Base-by-base conservation (phyloP, 1,140 invertebrate genomes). In the Mactra quadrangularis region DNA sequence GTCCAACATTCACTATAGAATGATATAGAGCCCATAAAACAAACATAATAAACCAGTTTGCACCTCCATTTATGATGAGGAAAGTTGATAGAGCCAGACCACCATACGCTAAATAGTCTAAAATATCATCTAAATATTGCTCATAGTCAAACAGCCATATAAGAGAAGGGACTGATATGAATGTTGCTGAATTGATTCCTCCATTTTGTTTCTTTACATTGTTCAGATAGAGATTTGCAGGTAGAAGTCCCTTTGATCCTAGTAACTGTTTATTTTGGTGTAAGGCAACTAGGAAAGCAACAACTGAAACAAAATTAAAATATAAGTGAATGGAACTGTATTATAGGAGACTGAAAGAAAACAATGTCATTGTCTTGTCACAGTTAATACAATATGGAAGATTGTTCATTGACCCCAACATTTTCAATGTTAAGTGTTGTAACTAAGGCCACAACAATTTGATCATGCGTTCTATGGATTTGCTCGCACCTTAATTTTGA, bases 1-100 rank as follows among this genome's bases (percentile, higher is more conserved):
- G 91, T 33, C 93, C 93, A 71, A 93, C 88, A 85, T 93, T 93
- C 53, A 93, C 93, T 66, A 94, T 82, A 31, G 93, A 93, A 82
- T 93, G 93, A 79, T 94, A 94, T 0, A 93, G 84, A 13, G 91
- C 72, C 93, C 93, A 94, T 27, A 93, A 85, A 19, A 75, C 19
- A 22, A 92, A 31, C 89, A 93, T 92, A 25, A 93, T 85, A 19
- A 92, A 79, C 84, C 92, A 90, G 85, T 94, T 94, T 7, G 92
- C 92, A 47, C 90, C 87, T 9, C 93, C 93, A 66, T 81, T 84
- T 6, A 93, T 17, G 0, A 94, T 78, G 2, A 94, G 84, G 41
- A 91, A 85, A 6, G 59, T 33, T 19, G 93, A 91, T 33, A 93
- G 59, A 15, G 62, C 75, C n/a, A 94, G 59, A 25, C 93, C 93